Conservation (phyloP, 2,113 vertebrate species). For the Delphinapterus leucas region DNA sequence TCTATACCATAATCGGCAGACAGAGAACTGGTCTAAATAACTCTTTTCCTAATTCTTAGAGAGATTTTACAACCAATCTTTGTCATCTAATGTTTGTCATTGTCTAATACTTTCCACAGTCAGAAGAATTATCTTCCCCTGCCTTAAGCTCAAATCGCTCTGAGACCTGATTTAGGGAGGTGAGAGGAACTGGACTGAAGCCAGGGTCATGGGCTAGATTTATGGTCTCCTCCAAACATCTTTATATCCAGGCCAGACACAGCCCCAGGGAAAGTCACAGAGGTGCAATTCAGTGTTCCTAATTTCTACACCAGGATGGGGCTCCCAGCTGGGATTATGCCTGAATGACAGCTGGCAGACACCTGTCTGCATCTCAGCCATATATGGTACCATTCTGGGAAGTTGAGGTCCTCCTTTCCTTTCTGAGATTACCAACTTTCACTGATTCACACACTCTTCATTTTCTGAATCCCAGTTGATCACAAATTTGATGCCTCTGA, state of each 20-base stretch:
- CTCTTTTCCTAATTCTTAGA: neutral
- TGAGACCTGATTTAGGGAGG: neutral
- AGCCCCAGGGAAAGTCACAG: neutral
- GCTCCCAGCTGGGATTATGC: neutral
- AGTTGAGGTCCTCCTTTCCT: neutral
- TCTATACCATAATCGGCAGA: neutral
- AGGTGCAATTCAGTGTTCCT: neutral
- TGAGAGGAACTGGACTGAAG: neutral
- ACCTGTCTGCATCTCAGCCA: neutral
- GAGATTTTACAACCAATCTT: neutral
- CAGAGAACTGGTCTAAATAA: neutral
- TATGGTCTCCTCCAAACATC: constrained; percentile 28
- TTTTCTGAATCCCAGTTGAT: neutral
- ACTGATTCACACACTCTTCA: neutral
- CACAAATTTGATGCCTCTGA: neutral
- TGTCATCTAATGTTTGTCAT: neutral
- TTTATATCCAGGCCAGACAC: neutral
- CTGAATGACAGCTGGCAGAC: neutral
- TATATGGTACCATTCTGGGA: neutral
- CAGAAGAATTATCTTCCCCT: constrained; percentile 22
- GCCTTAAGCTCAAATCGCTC: neutral
- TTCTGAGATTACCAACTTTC: neutral
- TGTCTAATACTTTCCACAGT: neutral
- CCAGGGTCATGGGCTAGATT: neutral
- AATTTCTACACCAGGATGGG: neutral